A percentile compares a stretch with the other conserved stretches of the same genome.
These are phyloP conservation scores for Drosophila sp. DNA, from an alignment of 1,140 invertebrate species.

Conservation along the genomic window DNA sequence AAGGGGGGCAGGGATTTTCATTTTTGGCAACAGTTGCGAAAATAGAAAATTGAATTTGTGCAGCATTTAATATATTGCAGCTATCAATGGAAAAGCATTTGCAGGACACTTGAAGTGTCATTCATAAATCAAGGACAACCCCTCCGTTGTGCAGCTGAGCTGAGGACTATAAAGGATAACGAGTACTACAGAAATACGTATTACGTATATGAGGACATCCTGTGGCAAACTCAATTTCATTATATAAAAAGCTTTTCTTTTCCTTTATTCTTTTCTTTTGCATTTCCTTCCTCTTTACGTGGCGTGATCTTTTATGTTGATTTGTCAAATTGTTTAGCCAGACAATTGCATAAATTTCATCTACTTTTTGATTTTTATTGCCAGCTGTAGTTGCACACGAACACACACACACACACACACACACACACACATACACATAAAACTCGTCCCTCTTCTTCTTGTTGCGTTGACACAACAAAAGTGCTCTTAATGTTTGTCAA, in stretches of 20 bases:
- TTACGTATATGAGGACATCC: conserved; percentile 7
- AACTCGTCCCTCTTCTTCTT: background rate
- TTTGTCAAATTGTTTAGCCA: conserved; percentile 40
- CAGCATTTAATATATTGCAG: conserved; percentile 62
- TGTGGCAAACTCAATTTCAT: conserved; percentile 66
- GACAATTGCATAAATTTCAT: conserved; percentile 48
- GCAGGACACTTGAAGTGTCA: conserved; percentile 52
- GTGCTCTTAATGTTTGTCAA: conserved; percentile 77
- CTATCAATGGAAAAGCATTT: conserved; percentile 73
- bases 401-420: background rate
- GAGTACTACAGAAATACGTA: too few relatives aligned
- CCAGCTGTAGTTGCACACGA: conserved; percentile 48
- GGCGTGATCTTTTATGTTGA: conserved; percentile 28
- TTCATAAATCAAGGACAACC: conserved; percentile 75
- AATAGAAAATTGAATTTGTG: conserved; percentile 76
- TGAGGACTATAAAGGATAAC: too few relatives aligned
- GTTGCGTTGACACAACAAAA: background rate
- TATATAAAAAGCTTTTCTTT: conserved; percentile 73
- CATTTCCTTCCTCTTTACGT: conserved; percentile 37
- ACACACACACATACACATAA: too few relatives aligned
- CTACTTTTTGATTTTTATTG: conserved; percentile 50
- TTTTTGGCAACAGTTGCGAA: conserved; percentile 77
- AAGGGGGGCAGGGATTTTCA: conserved; percentile 3
- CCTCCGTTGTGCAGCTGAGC: background rate
- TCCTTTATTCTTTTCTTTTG: conserved; percentile 46